A percentile compares a stretch with the other conserved stretches of the same genome.
Evolutionary conservation across 2,797 vertebrate genomes (phyloP).

Genomic region (Amazona ochrocephala): DNA sequence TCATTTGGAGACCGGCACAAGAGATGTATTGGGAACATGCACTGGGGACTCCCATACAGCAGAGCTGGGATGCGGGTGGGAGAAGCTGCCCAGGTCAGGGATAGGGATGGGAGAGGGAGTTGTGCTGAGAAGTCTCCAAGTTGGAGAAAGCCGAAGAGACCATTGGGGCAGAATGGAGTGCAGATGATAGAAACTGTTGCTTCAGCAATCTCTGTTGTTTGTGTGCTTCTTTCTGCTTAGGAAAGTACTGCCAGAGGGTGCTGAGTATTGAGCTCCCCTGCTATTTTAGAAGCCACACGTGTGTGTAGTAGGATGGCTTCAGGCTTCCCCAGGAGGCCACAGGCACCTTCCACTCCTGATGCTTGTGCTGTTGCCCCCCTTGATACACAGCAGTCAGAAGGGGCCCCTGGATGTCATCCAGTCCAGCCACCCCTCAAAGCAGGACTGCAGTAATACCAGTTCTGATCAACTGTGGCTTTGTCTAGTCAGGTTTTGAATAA

Average conservation of each 20-base stretch:
- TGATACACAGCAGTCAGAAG: not conserved
- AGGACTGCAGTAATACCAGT: not conserved
- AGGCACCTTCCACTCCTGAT: not conserved
- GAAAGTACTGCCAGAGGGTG: not conserved
- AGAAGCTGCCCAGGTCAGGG: not conserved
- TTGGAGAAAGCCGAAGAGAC: not conserved
- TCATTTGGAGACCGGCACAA: not conserved
- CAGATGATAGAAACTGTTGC: not conserved
- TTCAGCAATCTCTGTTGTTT: not conserved
- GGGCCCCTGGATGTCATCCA: not conserved
- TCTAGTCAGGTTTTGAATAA: not conserved
- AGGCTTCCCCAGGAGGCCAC: not conserved
- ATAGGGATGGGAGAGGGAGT: not conserved
- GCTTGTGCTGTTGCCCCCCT: not conserved
- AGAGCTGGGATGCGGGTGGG: fast-evolving
- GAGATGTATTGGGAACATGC: not conserved
- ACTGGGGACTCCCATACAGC: not conserved
- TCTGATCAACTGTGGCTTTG: not conserved
- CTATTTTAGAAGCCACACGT: not conserved
- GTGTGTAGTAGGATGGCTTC: not conserved
- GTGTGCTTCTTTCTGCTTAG: not conserved
- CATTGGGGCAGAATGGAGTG: not conserved
- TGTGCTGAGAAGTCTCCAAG: not conserved
- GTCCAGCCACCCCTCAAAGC: not conserved
- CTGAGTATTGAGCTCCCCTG: not conserved